Evolutionary conservation across 1,140 invertebrate species (phyloP).

Genomic region (Glomeris maerens): DNA sequence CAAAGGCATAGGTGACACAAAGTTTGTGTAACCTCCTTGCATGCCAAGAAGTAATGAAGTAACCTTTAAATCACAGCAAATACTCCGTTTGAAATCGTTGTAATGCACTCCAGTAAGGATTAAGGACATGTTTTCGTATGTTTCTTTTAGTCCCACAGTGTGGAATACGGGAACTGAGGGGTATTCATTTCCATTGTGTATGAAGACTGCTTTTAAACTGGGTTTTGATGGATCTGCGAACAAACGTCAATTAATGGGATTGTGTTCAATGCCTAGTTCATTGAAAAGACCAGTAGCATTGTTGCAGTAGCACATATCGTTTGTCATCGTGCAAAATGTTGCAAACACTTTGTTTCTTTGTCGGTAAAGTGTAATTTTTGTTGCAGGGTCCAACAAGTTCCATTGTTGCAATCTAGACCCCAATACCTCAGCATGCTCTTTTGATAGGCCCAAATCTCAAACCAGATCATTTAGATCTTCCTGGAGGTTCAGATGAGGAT

Average conservation of each 20-base stretch:
- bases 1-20: slow-evolving; percentile 5
- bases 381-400: slow-evolving; percentile 9
- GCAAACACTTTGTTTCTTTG: slow-evolving; percentile 9
- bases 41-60: neutral
- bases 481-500: too few species aligned
- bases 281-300: slow-evolving; percentile 20
- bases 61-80: neutral
- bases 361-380: slow-evolving; percentile 14
- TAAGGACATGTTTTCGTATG: neutral
- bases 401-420: slow-evolving; percentile 13
- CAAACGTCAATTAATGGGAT: slow-evolving; percentile 15
- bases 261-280: slow-evolving; percentile 16
- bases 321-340: neutral
- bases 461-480: slow-evolving; percentile 13
- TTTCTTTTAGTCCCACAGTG: slow-evolving; percentile 7
- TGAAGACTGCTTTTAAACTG: slow-evolving; percentile 16
- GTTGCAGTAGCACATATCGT: too few species aligned
- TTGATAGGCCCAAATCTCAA: slow-evolving; percentile 11
- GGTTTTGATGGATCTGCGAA: slow-evolving; percentile 14
- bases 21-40: too few species aligned
- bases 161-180: slow-evolving; percentile 3
- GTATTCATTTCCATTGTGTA: slow-evolving; percentile 15
- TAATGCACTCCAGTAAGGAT: neutral
- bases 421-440: slow-evolving; percentile 14
- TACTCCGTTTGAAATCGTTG: neutral